Percentiles rank a stretch among this genome's conserved stretches.
phyloP scores from a whole-genome alignment of 2,797 vertebrate species.

The Chiloscyllium punctatum region DNA sequence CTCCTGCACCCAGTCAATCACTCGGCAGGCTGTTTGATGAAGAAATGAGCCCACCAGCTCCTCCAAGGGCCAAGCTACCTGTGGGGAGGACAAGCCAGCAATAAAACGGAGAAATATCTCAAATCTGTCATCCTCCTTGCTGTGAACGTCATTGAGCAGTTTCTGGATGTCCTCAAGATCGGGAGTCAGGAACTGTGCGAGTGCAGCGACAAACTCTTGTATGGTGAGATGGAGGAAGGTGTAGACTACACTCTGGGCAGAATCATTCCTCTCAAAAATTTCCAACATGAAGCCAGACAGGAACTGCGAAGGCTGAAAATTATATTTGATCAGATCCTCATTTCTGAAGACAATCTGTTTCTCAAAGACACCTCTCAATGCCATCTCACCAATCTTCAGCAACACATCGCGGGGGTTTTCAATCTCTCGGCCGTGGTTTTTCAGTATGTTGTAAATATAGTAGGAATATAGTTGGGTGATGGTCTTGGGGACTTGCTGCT shows the following conservation, averaged over 20 bases:
- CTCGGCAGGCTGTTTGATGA: too few species aligned
- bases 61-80: too few species aligned
- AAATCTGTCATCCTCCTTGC: too few species aligned
- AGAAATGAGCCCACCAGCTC: too few species aligned
- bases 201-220: background rate
- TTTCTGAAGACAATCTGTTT: background rate
- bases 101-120: too few species aligned
- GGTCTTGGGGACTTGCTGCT: slow-evolving; percentile 17
- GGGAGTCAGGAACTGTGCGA: slow-evolving; percentile 12
- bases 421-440: background rate
- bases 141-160: background rate
- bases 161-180: background rate
- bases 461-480: slow-evolving; percentile 8
- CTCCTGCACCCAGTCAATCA: too few species aligned
- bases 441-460: background rate
- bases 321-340: background rate
- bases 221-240: slow-evolving; percentile 38
- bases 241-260: background rate
- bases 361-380: background rate
- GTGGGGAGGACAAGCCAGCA: too few species aligned
- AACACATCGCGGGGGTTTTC: background rate
- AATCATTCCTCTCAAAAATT: background rate
- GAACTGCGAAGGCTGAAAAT: background rate
- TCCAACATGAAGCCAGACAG: background rate
- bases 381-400: slow-evolving; percentile 13